Percentiles rank a stretch among this genome's conserved stretches.
Evolutionary conservation across 2,797 vertebrate genomes (phyloP).

Genomic region (Lagocephalus sceleratus): DNA sequence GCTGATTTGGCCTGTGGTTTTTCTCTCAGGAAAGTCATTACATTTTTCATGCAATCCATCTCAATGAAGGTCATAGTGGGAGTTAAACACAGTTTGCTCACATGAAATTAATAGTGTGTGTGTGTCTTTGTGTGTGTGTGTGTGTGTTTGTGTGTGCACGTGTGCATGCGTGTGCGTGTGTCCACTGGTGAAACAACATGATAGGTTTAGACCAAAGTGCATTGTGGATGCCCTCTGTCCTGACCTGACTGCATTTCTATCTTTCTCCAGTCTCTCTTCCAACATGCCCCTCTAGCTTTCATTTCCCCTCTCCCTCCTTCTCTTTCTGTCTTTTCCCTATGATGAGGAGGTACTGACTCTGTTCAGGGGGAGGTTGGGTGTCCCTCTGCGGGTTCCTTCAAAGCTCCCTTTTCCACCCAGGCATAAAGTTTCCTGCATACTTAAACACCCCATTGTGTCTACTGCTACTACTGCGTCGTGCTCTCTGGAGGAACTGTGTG

Average conservation of each 20-base stretch:
- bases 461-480: slow-evolving; percentile 41
- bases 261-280: slow-evolving; percentile 31
- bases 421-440: slow-evolving; percentile 74
- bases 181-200: slow-evolving; percentile 24
- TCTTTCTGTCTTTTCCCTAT: slow-evolving; percentile 20
- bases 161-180: slow-evolving; percentile 19
- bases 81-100: slow-evolving; percentile 65
- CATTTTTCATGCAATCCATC: slow-evolving; percentile 75
- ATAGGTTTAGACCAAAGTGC: slow-evolving; percentile 38
- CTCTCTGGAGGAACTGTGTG: slow-evolving; percentile 38
- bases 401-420: slow-evolving; percentile 70
- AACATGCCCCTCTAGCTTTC: slow-evolving; percentile 23
- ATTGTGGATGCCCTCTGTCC: slow-evolving; percentile 33
- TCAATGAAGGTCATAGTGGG: slow-evolving; percentile 74
- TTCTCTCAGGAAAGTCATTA: slow-evolving; percentile 73
- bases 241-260: slow-evolving; percentile 17
- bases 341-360: slow-evolving; percentile 67
- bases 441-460: slow-evolving; percentile 71
- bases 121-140: slow-evolving; percentile 29
- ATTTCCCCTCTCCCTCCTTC: slow-evolving; percentile 4
- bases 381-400: slow-evolving; percentile 76
- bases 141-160: slow-evolving; percentile 22
- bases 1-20: slow-evolving; percentile 77
- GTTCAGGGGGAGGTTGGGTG: slow-evolving; percentile 73
- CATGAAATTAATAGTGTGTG: slow-evolving; percentile 55